These are phyloP conservation scores for Oreochromis spilurus DNA, from an alignment of 2,113 vertebrate species.

Conservation along the genomic window DNA sequence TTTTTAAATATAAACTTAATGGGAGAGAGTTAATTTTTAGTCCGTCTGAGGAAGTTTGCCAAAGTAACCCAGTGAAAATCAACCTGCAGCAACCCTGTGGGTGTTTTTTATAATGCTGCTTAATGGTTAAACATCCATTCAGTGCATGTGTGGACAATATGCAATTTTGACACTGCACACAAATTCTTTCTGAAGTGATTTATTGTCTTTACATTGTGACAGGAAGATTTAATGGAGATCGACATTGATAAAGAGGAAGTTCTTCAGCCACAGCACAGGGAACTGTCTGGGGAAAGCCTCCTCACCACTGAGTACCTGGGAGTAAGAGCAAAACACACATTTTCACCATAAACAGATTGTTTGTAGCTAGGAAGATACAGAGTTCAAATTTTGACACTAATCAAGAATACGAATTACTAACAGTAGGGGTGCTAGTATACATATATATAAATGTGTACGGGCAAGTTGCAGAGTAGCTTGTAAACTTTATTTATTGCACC, in stretches of 20 bases:
- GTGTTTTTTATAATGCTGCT: background rate
- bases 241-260: constrained; percentile 89
- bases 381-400: background rate
- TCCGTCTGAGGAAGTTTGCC: background rate
- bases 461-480: background rate
- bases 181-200: background rate
- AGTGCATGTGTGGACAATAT: background rate
- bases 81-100: background rate
- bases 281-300: constrained; percentile 89
- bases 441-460: background rate
- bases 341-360: background rate
- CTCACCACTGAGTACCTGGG: constrained; percentile 93
- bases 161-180: background rate
- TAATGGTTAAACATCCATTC: background rate
- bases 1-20: background rate
- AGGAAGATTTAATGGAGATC: constrained; percentile 83
- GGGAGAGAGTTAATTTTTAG: background rate
- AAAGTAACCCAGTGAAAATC: background rate
- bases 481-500: background rate
- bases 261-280: constrained; percentile 83
- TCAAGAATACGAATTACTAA: background rate
- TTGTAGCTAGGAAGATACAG: background rate
- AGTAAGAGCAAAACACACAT: constrained; percentile 70
- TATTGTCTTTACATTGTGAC: constrained; percentile 2
- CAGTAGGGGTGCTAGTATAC: background rate